phyloP scores from a whole-genome alignment of 2,888 invertebrate species.

The Prenolepis imparis region DNA sequence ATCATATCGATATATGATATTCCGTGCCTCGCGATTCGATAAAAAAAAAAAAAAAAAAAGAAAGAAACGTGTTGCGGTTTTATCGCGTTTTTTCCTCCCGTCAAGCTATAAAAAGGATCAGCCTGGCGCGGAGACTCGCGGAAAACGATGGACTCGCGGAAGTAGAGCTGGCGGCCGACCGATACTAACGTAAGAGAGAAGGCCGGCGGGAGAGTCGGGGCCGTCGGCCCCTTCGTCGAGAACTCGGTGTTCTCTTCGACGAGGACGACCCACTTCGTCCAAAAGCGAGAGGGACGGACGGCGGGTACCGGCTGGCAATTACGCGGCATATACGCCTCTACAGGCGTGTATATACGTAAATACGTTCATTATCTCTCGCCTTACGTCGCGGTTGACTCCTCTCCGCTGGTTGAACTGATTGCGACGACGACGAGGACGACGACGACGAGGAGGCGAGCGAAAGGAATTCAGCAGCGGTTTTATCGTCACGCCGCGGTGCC shows the following conservation, averaged over 20 bases:
- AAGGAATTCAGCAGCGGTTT: constrained; percentile 33
- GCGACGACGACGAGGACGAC: constrained; percentile 8
- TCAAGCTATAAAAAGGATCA: constrained; percentile 34
- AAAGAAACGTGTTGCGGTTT: constrained; percentile 26
- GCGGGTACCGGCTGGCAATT: constrained; percentile 76
- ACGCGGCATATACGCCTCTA: constrained; percentile 67
- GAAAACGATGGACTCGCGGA: constrained; percentile 52
- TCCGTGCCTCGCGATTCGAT: background rate
- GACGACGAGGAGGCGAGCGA: constrained; percentile 18
- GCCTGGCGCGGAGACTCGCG: constrained; percentile 27
- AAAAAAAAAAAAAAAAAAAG: background rate
- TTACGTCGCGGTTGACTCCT: constrained; percentile 61
- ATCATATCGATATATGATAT: background rate
- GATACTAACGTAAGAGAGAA: constrained; percentile 40
- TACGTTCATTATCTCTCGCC: constrained; percentile 55
- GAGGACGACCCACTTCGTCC: constrained; percentile 82
- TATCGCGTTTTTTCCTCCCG: constrained; percentile 8
- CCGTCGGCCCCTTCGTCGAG: constrained; percentile 77
- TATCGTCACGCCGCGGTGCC: background rate
- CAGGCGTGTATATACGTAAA: constrained; percentile 53
- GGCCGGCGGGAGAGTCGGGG: constrained; percentile 65
- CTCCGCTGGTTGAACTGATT: constrained; percentile 40
- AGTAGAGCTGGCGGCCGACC: constrained; percentile 16
- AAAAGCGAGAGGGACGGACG: constrained; percentile 81
- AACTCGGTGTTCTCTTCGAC: constrained; percentile 72